Evolutionary conservation across 2,888 invertebrate species (phyloP).

Genomic region (Chrysomela aeneicollis): DNA sequence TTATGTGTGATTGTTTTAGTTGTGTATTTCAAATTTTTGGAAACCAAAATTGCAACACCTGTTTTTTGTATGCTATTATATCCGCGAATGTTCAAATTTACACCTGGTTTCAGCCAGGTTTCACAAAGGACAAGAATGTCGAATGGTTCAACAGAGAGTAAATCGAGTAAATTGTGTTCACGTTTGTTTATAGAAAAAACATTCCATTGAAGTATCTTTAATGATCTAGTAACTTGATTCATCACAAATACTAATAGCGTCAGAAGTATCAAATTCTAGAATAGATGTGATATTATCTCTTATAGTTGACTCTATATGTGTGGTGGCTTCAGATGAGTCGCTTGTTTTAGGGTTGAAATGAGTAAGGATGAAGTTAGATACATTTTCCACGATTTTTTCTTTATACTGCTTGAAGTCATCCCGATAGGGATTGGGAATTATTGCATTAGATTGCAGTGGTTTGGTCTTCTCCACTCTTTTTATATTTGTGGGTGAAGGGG

Average conservation of each 20-base stretch:
- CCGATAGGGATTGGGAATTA: conserved; percentile 8
- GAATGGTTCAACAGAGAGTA: not conserved
- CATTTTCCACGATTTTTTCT: conserved; percentile 5
- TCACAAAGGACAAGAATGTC: not conserved
- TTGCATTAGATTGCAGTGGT: not conserved
- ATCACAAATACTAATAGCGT: not conserved
- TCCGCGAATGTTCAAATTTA: not conserved
- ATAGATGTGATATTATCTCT: not conserved
- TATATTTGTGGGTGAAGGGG: conserved; percentile 3
- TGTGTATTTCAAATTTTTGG: not conserved
- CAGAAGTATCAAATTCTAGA: conserved; percentile 7
- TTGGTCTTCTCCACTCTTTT: not conserved
- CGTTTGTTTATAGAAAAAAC: conserved; percentile 4
- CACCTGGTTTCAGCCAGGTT: conserved; percentile 2
- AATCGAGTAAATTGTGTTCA: not conserved
- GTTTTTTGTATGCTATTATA: not conserved
- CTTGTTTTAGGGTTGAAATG: conserved; percentile 1
- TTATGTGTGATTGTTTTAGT: conserved; percentile 4
- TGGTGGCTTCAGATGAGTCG: not conserved
- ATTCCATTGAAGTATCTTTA: conserved; percentile 1
- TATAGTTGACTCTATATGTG: not conserved
- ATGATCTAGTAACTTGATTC: conserved; percentile 2
- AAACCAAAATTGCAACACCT: conserved; percentile 4
- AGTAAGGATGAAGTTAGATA: not conserved
- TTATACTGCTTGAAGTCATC: not conserved